Base-by-base conservation (phyloP, 1,140 invertebrate genomes). In the Phymorhynchus buccinoides region DNA sequence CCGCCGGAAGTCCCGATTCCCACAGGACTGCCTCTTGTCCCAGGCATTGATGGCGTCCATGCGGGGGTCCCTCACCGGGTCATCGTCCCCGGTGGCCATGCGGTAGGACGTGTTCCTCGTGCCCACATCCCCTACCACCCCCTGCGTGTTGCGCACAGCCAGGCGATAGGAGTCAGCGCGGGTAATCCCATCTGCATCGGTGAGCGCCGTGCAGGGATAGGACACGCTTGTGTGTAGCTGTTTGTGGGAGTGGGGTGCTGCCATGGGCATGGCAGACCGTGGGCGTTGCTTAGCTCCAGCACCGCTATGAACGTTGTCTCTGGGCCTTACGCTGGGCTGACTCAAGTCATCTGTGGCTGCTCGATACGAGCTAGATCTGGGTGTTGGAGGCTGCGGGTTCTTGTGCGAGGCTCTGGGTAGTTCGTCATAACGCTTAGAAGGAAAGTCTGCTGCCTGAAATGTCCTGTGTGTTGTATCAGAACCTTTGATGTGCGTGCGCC, bases 101-200 rank as follows among this genome's bases (percentile, higher is more conserved):
- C 90, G 84, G 73, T 91, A 91, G 22, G 90, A 90, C 0, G 89
- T 87, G 81, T 91, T 91, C 66, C 90, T 84, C 71, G 80, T 83
- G n/a, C 78, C 75, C 18, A 84, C 56, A 12, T 88, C 87, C 42
- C 77, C 83, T 22, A 88, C 85, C 77, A 88, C 84, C 62, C 89
- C 88, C 62, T 90, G 88, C 32, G 89, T 90, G 84, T 90, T 90
- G 42, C 89, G 77, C 12, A 92, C 88, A 42, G 91, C 91, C 27
- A 90, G 88, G 68, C 91, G 80, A 83, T 92, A 92, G 7, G 91
- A 92, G 77, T 91, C 91, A 56, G 90, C 90, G 7, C 91, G 82
- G 83, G 85, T 87, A 16, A 87, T 80, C n/a, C 56, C 83, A 37
- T 88, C 87, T 39, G 81, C 39, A 37, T 86, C 85, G 27, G 44